Percentiles rank a stretch among this genome's conserved stretches.
Conservation (phyloP, 2,888 invertebrate species). For the Achlya flavicornis region DNA sequence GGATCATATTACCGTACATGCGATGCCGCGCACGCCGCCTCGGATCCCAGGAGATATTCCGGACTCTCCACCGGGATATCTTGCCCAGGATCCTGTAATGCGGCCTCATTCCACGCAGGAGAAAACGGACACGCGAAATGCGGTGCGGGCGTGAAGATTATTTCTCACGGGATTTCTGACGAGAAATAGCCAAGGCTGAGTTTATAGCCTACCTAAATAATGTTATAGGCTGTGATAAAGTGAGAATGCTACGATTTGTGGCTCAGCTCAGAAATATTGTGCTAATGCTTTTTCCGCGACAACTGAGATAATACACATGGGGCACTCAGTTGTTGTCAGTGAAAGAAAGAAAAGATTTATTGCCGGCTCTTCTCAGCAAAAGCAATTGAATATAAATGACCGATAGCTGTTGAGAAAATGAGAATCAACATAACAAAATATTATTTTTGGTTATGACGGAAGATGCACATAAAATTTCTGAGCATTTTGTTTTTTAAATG, state of each 20-base stretch:
- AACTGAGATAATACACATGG: neutral
- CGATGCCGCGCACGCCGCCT: constrained; percentile 8
- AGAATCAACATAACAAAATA: no score
- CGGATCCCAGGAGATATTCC: constrained; percentile 17
- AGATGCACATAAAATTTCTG: no score
- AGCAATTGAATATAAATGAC: no score
- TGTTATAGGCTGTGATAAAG: constrained; percentile 23
- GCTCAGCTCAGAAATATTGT: neutral
- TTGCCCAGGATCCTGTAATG: constrained; percentile 23
- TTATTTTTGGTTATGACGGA: no score
- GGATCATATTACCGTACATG: constrained; percentile 24
- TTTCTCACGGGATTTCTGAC: constrained; percentile 30
- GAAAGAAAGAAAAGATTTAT: no score
- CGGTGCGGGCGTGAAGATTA: constrained; percentile 27
- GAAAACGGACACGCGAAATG: constrained; percentile 18
- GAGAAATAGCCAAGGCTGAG: constrained; percentile 18
- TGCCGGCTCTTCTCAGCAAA: no score
- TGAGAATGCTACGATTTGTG: constrained; percentile 17
- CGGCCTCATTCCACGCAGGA: constrained; percentile 25
- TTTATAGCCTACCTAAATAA: constrained; percentile 23
- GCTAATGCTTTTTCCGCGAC: neutral
- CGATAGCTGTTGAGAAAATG: no score
- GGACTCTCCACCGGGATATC: constrained; percentile 22
- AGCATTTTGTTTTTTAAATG: no score
- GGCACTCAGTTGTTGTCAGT: neutral